Evolutionary conservation across 2,113 vertebrate species (phyloP).

Genomic region (Campylomormyrus numenius): DNA sequence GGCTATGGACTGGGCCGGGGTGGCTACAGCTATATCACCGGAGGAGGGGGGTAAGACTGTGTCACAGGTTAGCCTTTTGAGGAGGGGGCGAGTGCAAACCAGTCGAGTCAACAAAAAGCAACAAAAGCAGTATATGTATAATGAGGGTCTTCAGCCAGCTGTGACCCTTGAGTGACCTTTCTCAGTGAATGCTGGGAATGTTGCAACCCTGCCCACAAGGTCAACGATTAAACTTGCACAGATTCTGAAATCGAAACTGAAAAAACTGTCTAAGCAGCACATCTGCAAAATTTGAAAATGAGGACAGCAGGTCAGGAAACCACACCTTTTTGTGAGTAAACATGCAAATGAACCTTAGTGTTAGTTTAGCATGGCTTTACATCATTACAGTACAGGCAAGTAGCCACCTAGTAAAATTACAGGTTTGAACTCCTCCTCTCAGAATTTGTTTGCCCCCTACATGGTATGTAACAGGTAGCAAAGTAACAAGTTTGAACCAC

Average conservation of each 20-base stretch:
- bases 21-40: constrained; percentile 87
- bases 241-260: not conserved
- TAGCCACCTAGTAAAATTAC: not conserved
- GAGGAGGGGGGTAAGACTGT: constrained; percentile 78
- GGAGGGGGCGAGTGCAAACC: not conserved
- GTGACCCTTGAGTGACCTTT: not conserved
- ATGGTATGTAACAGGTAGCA: not conserved
- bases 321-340: not conserved
- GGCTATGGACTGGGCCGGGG: constrained; percentile 73
- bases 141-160: not conserved
- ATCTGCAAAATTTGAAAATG: not conserved
- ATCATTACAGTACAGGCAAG: not conserved
- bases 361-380: not conserved
- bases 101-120: not conserved
- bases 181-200: not conserved
- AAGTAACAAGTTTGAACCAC: not conserved
- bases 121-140: not conserved
- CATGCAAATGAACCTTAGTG: not conserved
- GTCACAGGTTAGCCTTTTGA: not conserved
- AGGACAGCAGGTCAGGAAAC: not conserved
- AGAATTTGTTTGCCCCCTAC: not conserved
- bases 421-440: not conserved
- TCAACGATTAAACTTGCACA: not conserved
- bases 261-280: not conserved
- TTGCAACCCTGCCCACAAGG: not conserved